These are phyloP conservation scores for Hermatobates lingyangjiaoensis DNA, from an alignment of 1,140 invertebrate genomes.

Conservation along the genomic window DNA sequence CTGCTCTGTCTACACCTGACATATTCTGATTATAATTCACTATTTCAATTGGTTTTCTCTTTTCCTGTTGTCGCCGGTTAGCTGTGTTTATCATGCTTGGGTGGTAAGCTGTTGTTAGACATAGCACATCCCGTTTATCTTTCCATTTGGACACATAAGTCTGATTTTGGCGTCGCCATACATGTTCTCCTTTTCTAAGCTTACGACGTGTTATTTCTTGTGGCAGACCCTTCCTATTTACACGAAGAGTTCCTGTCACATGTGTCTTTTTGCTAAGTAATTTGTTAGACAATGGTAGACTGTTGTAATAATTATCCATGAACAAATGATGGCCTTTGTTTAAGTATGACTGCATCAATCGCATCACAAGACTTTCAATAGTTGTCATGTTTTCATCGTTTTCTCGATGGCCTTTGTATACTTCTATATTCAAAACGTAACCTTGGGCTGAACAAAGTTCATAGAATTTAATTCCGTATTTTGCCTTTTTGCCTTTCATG, in stretches of 20 bases:
- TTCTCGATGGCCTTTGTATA: slow-evolving; percentile 10
- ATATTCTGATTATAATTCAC: slow-evolving; percentile 4
- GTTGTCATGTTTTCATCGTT: not conserved
- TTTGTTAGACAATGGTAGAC: not conserved
- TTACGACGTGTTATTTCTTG: slow-evolving; percentile 12
- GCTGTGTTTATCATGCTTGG: slow-evolving; percentile 9
- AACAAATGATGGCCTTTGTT: not conserved
- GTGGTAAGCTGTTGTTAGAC: slow-evolving; percentile 18
- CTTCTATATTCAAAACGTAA: slow-evolving; percentile 5
- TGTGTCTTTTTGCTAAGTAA: slow-evolving; percentile 12
- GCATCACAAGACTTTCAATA: not conserved
- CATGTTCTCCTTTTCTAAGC: slow-evolving; percentile 14
- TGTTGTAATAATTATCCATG: slow-evolving; percentile 9
- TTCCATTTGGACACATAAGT: slow-evolving; percentile 20
- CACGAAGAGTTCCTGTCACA: slow-evolving; percentile 12
- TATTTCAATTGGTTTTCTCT: not conserved
- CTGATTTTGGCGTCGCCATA: not conserved
- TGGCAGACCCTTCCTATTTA: slow-evolving; percentile 9
- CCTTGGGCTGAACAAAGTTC: slow-evolving; percentile 16
- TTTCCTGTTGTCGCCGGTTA: slow-evolving; percentile 4
- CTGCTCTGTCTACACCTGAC: slow-evolving; percentile 2
- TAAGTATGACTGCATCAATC: not conserved
- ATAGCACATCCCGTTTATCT: slow-evolving; percentile 20
- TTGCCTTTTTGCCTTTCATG: slow-evolving; percentile 20
- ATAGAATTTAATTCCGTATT: slow-evolving; percentile 21